phyloP scores from a whole-genome alignment of 1,140 invertebrate species.

The Thaumatotibia leucotreta region DNA sequence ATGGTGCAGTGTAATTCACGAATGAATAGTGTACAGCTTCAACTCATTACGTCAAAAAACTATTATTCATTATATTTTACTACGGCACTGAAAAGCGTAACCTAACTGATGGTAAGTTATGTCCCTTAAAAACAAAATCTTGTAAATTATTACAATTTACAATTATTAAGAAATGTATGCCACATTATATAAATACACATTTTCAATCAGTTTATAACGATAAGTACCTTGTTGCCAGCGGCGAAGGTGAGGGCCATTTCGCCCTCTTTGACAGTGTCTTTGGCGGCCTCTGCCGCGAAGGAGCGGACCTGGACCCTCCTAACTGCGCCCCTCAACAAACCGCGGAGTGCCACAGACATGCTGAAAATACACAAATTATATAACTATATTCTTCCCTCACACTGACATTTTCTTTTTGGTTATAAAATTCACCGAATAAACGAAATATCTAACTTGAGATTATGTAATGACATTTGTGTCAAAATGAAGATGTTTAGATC shows the following conservation, averaged over 20 bases:
- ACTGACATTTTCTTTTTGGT: not conserved
- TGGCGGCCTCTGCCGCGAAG: slow-evolving; percentile 32
- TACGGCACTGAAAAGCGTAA: too few species aligned
- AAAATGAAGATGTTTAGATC: not conserved
- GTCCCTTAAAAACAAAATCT: not conserved
- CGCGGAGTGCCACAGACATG: slow-evolving; percentile 59
- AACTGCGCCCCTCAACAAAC: slow-evolving; percentile 39
- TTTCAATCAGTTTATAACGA: too few species aligned
- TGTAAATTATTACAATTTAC: too few species aligned
- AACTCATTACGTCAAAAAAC: too few species aligned
- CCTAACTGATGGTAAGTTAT: not conserved
- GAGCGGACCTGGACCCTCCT: slow-evolving; percentile 49
- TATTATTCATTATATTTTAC: too few species aligned
- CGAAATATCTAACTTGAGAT: slow-evolving; percentile 26
- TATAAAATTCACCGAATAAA: slow-evolving; percentile 1
- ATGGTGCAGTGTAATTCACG: too few species aligned
- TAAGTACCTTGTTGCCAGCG: slow-evolving; percentile 89
- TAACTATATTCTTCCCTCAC: not conserved
- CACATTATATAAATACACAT: too few species aligned
- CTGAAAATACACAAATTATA: slow-evolving; percentile 29
- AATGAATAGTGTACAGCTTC: too few species aligned
- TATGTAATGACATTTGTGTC: slow-evolving; percentile 42
- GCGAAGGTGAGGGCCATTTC: slow-evolving; percentile 93
- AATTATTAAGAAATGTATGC: too few species aligned
- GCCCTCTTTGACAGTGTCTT: slow-evolving; percentile 71